Base-by-base conservation (phyloP, 2,797 vertebrate genomes). In the Syngnathus rostellatus region DNA sequence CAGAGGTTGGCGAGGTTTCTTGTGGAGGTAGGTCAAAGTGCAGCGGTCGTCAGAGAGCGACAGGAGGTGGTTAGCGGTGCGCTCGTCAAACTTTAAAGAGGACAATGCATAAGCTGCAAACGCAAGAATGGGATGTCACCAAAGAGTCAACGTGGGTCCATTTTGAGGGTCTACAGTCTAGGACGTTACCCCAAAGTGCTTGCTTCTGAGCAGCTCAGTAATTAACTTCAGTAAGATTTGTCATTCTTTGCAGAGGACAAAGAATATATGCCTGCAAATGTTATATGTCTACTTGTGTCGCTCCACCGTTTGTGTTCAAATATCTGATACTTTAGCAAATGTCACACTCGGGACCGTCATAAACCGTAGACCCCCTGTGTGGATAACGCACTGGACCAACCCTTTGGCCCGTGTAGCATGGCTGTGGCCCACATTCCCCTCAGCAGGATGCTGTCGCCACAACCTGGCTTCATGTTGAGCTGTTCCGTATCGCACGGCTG, bases 401-500 rank as follows among this genome's bases (percentile, higher is more conserved):
- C 93, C 64, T 92, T 74, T 6, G 89, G 75, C 2, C 90, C 92
- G 68, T 93, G 89, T 51, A 98, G 91, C 39, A 93, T 74, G 0
- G 94, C 92, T 0, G 89, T 90, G 40, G 93, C 93, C 96, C 95
- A 98, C 64, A 97, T 84, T 0, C 90, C 91, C 65, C 87, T 87
- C 75, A 98, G 87, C 69, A 98, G 87, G 46, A 91, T 92, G 86
- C 95, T 98, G 84, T 93, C 87, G 59, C 87, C 86, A 70, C 95
- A 95, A 66, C 69, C 80, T 41, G 85, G 77, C 54, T 92, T 94
- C 79, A 99, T 86, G 84, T 90, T 94, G 86, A 99, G 91, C 86
- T 94, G 93, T n/a, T 85, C 87, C 0, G 94, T 94, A 73, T 96
- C 94, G 77, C 92, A 89, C 1, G 94, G 96, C 73, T 94, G 90